These are phyloP conservation scores for Gallinago media DNA, from an alignment of 2,113 vertebrate genomes.

Conservation along the genomic window DNA sequence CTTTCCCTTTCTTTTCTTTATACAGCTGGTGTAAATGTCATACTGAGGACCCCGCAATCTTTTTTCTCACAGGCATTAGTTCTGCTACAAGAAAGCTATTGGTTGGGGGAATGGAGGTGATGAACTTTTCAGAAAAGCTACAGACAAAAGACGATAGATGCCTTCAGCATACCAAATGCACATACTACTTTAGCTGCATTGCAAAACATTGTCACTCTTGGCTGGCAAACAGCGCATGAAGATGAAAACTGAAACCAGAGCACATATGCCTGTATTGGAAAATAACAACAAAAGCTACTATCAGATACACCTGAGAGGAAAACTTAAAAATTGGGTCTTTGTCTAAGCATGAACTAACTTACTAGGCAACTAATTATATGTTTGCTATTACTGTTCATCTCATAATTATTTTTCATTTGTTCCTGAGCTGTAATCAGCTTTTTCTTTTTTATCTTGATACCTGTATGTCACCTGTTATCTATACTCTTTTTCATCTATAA, in stretches of 20 bases:
- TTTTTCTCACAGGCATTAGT: constrained; percentile 27
- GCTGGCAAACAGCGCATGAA: not conserved
- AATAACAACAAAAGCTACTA: not conserved
- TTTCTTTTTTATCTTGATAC: not conserved
- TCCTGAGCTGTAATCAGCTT: not conserved
- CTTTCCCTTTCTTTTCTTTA: not conserved
- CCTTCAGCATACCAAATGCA: no score
- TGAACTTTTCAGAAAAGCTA: no score
- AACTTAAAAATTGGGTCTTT: not conserved
- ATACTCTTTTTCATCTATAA: not conserved
- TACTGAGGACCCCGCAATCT: not conserved
- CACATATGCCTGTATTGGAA: not conserved
- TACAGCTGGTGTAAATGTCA: not conserved
- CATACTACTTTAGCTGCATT: no score
- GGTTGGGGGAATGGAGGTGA: not conserved
- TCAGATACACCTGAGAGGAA: not conserved
- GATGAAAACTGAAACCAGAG: not conserved
- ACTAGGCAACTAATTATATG: not conserved
- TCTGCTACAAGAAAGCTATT: constrained; percentile 34
- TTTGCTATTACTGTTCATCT: not conserved
- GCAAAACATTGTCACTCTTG: no score
- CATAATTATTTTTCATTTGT: not conserved
- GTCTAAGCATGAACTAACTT: not conserved
- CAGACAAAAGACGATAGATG: not conserved
- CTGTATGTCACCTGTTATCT: not conserved